Evolutionary conservation across 2,888 invertebrate genomes (phyloP), one percentile per base, ranked within the genome.

Genomic region (Muschampia plurimacula): DNA sequence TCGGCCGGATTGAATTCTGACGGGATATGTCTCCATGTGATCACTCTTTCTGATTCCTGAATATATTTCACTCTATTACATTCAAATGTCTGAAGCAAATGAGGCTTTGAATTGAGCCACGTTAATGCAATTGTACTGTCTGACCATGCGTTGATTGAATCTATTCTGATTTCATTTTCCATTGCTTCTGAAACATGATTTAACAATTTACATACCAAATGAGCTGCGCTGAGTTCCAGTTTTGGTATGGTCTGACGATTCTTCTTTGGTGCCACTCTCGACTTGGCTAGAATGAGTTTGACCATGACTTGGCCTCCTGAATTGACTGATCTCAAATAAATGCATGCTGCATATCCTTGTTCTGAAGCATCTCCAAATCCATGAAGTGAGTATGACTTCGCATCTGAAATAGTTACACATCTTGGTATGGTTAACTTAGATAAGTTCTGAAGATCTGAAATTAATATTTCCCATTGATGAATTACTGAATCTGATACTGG

Each of bases 121-220:
- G 55, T 41, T 1, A 67, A 28, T 13, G 13, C 67, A 28, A 67
- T 67, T 2, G 59, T 4, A 39, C 67, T 67, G 2, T 67, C 67
- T 59, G 67, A 67, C 67, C 67, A 67, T 44, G 13, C 67, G 12
- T 44, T 67, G 2, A 67, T 57, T 8, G 13, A n/a, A 13, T 67
- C 44, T 7, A 59, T 41, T 2, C 7, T 22, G 9, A 67, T 67
- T 8, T 39, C 55, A 5, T 13, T 4, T 57, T 57, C 57, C 15
- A 28, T 22, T 12, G 67, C 13, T 15, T 68, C 55, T 41, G 67
- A 12, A n/a, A 68, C 44, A 59, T 68, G 67, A 59, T 68, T 68
- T 0, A 68, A 39, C 8, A 68, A 6, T 2, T 57, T 7, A 60
- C 67, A 67, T 22, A 22, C 10, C 15, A 67, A 67, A 32, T 67